phyloP scores from a whole-genome alignment of 2,888 invertebrate species.

The Uloborus plumipes region DNA sequence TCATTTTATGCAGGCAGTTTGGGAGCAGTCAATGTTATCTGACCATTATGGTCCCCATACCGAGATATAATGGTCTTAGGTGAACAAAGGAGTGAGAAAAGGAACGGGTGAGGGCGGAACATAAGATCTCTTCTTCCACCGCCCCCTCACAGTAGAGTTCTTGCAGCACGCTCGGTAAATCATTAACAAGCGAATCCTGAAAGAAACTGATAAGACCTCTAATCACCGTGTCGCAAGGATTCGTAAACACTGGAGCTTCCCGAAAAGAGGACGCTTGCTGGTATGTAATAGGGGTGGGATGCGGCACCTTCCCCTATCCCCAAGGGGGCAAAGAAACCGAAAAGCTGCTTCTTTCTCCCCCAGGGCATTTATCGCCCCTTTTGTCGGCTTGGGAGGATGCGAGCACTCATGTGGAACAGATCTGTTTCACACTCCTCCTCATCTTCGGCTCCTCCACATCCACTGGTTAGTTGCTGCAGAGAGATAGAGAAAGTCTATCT shows the following conservation, averaged over 20 bases:
- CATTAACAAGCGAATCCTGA: conserved; percentile 65
- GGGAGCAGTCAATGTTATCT: conserved; percentile 59
- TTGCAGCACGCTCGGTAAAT: conserved; percentile 65
- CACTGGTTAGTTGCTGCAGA: too few relatives aligned
- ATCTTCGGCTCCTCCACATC: background rate
- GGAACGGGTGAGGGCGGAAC: conserved; percentile 5
- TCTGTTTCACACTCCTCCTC: conserved; percentile 12
- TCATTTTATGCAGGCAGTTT: conserved; percentile 55
- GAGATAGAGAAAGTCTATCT: conserved; percentile 7
- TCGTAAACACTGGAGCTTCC: conserved; percentile 52
- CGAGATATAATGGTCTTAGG: conserved; percentile 64
- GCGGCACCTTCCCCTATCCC: conserved; percentile 10
- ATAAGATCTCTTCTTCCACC: conserved; percentile 9
- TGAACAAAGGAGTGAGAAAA: conserved; percentile 60
- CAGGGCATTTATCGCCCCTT: conserved; percentile 60
- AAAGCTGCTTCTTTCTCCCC: conserved; percentile 61
- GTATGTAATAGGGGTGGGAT: conserved; percentile 4
- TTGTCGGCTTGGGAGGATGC: conserved; percentile 56
- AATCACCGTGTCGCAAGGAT: conserved; percentile 64
- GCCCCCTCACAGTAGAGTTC: conserved; percentile 22
- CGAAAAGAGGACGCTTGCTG: background rate
- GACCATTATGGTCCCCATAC: conserved; percentile 59
- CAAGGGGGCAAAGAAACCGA: conserved; percentile 44
- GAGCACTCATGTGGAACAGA: conserved; percentile 45
- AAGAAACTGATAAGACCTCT: conserved; percentile 64